These are phyloP conservation scores for Embiotoca jacksoni DNA, from an alignment of 2,113 vertebrate species.

Conservation along the genomic window DNA sequence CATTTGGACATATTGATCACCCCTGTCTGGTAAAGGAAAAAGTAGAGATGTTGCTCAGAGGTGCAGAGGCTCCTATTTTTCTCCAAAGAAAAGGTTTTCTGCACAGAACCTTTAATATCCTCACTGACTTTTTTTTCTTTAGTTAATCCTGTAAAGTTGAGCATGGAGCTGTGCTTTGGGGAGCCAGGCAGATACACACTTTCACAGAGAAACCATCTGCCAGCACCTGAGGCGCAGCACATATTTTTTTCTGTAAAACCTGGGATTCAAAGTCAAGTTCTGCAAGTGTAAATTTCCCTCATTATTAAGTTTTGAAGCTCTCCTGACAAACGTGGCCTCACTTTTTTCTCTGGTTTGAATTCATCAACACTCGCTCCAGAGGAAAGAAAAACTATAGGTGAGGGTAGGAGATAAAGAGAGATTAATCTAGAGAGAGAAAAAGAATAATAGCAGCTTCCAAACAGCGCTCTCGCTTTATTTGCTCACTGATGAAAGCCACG, in stretches of 20 bases:
- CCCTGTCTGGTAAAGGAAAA: slow-evolving; percentile 5
- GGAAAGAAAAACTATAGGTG: not conserved
- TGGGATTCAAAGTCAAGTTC: slow-evolving; percentile 30
- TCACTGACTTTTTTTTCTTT: not conserved
- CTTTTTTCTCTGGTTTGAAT: slow-evolving; percentile 12
- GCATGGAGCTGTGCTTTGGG: slow-evolving; percentile 25
- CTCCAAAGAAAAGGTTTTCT: slow-evolving; percentile 37
- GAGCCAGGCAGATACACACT: slow-evolving; percentile 29
- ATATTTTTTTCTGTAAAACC: not conserved
- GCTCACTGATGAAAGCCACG: slow-evolving; percentile 7
- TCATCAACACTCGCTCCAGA: slow-evolving; percentile 11
- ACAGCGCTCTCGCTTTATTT: slow-evolving; percentile 20
- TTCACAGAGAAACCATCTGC: slow-evolving; percentile 35
- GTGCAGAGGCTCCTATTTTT: not conserved
- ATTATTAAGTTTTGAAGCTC: slow-evolving; percentile 45
- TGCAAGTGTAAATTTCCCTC: slow-evolving; percentile 26
- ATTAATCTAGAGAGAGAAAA: slow-evolving; percentile 8
- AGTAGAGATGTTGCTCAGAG: not conserved
- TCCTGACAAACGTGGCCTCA: slow-evolving; percentile 33
- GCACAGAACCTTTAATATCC: slow-evolving; percentile 17
- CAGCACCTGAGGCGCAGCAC: slow-evolving; percentile 14
- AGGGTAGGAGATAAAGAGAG: slow-evolving; percentile 10
- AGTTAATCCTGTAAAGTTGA: slow-evolving; percentile 12
- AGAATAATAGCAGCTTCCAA: slow-evolving; percentile 4
- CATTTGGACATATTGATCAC: slow-evolving; percentile 54